Conservation (phyloP, 2,797 vertebrate species). For the Pristis pectinata region DNA sequence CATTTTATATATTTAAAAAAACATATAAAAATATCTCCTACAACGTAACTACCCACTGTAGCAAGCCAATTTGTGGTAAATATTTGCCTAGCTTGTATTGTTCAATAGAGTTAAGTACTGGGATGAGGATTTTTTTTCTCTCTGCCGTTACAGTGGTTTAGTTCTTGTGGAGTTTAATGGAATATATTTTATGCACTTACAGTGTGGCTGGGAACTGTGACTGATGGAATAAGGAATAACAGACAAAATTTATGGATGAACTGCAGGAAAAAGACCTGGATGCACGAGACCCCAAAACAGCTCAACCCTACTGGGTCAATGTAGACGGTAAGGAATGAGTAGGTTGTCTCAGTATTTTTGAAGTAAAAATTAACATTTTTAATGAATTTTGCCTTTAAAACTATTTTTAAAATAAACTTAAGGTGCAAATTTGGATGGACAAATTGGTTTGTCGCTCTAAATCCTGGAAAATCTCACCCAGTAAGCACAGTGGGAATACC, state of each 20-base stretch:
- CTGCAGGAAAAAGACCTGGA: conserved; percentile 84
- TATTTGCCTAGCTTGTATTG: background rate
- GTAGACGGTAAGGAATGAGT: conserved; percentile 71
- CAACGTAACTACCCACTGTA: background rate
- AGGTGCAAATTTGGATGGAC: no score
- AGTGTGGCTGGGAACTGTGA: conserved; percentile 76
- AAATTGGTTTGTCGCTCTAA: no score
- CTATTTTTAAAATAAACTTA: background rate
- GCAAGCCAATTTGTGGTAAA: background rate
- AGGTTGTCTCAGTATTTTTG: background rate
- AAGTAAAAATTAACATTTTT: background rate
- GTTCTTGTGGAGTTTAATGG: conserved; percentile 51
- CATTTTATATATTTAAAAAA: background rate
- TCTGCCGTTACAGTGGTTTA: conserved; percentile 43
- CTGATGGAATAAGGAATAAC: conserved; percentile 74
- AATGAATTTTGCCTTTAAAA: background rate
- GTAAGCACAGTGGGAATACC: no score
- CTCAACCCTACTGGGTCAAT: conserved; percentile 76
- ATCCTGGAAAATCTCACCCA: no score
- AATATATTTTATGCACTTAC: conserved; percentile 57
- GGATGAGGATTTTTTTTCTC: conserved; percentile 41
- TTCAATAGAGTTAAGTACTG: background rate
- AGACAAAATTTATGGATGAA: conserved; percentile 89
- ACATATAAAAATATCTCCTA: background rate
- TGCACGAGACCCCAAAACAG: conserved; percentile 75